A percentile compares a stretch with the other conserved stretches of the same genome.
These are phyloP conservation scores for Galbula dea DNA, from an alignment of 2,113 vertebrate genomes.

Conservation along the genomic window DNA sequence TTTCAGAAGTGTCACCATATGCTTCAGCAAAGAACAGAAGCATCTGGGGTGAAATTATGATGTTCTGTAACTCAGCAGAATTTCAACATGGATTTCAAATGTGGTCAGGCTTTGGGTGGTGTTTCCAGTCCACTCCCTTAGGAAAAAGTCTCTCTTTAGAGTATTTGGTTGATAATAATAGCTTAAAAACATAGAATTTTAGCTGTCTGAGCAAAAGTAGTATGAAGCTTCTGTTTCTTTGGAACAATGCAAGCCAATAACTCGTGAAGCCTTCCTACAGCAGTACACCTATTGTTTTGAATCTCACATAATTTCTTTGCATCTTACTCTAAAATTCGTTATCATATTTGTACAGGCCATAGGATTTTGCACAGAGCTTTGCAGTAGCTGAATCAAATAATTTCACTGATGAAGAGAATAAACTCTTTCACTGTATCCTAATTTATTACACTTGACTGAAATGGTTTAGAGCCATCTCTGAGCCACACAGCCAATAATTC, in stretches of 20 bases:
- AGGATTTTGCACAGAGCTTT: conserved; percentile 15
- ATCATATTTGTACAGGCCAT: background rate
- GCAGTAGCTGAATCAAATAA: background rate
- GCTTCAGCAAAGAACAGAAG: background rate
- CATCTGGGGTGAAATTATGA: background rate
- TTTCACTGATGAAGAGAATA: conserved; percentile 2
- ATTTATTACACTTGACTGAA: conserved; percentile 24
- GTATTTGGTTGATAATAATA: background rate
- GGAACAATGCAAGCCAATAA: background rate
- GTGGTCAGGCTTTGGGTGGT: background rate
- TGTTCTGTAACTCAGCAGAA: conserved; percentile 9
- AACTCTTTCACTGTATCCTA: background rate
- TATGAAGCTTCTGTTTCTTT: background rate
- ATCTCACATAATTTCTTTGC: background rate
- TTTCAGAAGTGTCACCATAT: background rate
- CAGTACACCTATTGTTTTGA: background rate
- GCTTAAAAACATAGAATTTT: background rate
- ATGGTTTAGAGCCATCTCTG: conserved; percentile 19
- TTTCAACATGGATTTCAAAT: background rate
- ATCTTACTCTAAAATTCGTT: background rate
- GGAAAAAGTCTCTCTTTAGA: background rate
- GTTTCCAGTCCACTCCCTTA: background rate
- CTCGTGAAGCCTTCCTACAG: background rate
- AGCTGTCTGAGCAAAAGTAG: background rate
- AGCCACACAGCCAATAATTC: background rate